phyloP scores from a whole-genome alignment of 2,888 invertebrate genomes.

The Heliconius sara region DNA sequence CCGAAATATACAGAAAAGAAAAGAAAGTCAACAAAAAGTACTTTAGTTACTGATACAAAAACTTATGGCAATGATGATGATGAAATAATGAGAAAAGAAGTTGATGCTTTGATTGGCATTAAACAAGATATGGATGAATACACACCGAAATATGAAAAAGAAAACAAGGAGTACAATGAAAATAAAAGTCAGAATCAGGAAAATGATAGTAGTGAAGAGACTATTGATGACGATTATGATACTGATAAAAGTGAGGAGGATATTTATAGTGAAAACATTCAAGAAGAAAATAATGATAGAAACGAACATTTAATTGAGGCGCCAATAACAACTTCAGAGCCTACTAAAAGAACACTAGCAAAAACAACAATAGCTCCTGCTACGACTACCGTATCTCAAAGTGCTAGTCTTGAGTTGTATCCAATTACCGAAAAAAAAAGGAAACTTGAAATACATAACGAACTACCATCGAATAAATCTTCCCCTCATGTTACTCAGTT shows the following conservation, averaged over 20 bases:
- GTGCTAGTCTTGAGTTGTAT: constrained; percentile 55
- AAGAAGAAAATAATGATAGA: constrained; percentile 49
- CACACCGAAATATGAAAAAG: constrained; percentile 70
- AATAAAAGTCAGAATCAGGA: constrained; percentile 46
- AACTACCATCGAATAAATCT: constrained; percentile 67
- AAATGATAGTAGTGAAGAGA: constrained; percentile 49
- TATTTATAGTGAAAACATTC: constrained; percentile 50
- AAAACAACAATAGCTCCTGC: constrained; percentile 67
- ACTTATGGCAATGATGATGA: constrained; percentile 70
- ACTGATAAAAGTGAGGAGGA: constrained; percentile 50
- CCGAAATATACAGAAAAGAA: constrained; percentile 75
- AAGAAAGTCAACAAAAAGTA: constrained; percentile 72
- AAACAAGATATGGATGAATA: constrained; percentile 73
- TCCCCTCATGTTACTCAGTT: constrained; percentile 70
- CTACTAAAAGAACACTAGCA: constrained; percentile 65
- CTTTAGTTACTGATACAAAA: constrained; percentile 76
- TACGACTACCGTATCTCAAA: constrained; percentile 59
- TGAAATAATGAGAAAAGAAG: constrained; percentile 68
- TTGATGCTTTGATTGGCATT: constrained; percentile 72
- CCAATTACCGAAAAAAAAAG: constrained; percentile 65
- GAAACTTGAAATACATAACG: constrained; percentile 75
- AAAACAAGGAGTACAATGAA: constrained; percentile 50
- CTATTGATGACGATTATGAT: constrained; percentile 53
- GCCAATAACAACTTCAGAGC: constrained; percentile 63
- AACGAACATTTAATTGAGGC: constrained; percentile 37